These are phyloP conservation scores for Mesoligia furuncula DNA, from an alignment of 2,888 invertebrate genomes.

Conservation along the genomic window DNA sequence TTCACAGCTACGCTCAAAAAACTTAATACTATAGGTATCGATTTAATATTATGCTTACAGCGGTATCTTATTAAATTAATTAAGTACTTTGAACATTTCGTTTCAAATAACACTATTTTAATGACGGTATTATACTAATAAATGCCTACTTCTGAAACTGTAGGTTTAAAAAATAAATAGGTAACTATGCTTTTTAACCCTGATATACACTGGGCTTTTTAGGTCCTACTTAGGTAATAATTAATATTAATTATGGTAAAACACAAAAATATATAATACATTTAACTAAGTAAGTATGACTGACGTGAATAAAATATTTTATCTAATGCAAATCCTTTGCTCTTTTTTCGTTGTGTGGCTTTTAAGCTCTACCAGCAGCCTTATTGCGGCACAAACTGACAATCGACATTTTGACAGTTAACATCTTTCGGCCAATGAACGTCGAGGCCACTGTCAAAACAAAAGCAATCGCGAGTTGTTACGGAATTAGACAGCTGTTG, in stretches of 20 bases:
- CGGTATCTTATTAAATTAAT: slow-evolving; percentile 23
- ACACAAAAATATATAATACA: slow-evolving; percentile 1
- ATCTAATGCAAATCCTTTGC: neutral
- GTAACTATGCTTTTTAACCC: slow-evolving; percentile 34
- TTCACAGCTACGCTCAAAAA: slow-evolving; percentile 6
- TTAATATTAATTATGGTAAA: slow-evolving; percentile 6
- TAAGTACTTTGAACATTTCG: slow-evolving; percentile 49
- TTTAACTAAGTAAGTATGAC: neutral
- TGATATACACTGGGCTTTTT: slow-evolving; percentile 35
- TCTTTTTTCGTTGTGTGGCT: neutral
- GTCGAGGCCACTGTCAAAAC: slow-evolving; percentile 2
- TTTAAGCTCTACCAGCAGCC: neutral
- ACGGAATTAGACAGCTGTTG: neutral
- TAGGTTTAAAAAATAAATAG: slow-evolving; percentile 28
- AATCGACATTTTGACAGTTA: neutral
- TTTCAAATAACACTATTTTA: slow-evolving; percentile 24
- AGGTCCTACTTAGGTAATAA: neutral
- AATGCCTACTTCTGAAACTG: slow-evolving; percentile 45
- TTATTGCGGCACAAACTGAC: neutral
- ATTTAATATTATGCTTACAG: slow-evolving; percentile 11
- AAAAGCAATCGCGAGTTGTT: neutral
- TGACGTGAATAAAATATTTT: neutral
- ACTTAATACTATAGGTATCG: slow-evolving; percentile 21
- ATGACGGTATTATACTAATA: slow-evolving; percentile 40
- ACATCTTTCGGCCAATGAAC: too few species aligned